These are phyloP conservation scores for Rynchops niger DNA, from an alignment of 2,113 vertebrate species.

Conservation along the genomic window DNA sequence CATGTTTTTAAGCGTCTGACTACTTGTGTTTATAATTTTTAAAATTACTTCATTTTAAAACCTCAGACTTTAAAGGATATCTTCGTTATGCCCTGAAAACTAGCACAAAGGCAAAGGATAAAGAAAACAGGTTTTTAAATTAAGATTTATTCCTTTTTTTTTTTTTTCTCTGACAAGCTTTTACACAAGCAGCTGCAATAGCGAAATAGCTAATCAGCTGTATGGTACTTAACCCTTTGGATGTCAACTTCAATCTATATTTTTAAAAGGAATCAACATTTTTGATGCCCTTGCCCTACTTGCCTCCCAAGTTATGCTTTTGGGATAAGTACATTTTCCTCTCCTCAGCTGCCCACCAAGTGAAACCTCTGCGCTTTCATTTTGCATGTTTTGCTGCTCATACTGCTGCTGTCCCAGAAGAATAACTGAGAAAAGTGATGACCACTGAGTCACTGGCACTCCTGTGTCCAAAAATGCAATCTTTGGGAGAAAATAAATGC, in stretches of 20 bases:
- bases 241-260: neutral
- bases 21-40: neutral
- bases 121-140: conserved; percentile 3
- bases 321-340: neutral
- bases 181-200: neutral
- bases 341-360: neutral
- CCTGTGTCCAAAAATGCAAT: neutral
- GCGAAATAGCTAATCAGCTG: neutral
- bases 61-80: conserved; percentile 15
- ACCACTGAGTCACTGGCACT: neutral
- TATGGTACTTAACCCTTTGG: neutral
- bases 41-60: conserved; percentile 36
- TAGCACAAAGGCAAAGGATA: neutral
- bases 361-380: neutral
- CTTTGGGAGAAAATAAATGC: neutral
- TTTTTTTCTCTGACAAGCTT: neutral
- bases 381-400: neutral
- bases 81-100: conserved; percentile 28
- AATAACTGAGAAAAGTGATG: neutral
- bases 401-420: neutral
- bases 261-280: neutral
- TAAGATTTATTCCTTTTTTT: neutral
- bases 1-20: neutral
- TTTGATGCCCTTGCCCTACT: neutral
- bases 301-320: neutral